Base-by-base conservation (phyloP, 2,888 invertebrate genomes). In the Sphinx pinastri region DNA sequence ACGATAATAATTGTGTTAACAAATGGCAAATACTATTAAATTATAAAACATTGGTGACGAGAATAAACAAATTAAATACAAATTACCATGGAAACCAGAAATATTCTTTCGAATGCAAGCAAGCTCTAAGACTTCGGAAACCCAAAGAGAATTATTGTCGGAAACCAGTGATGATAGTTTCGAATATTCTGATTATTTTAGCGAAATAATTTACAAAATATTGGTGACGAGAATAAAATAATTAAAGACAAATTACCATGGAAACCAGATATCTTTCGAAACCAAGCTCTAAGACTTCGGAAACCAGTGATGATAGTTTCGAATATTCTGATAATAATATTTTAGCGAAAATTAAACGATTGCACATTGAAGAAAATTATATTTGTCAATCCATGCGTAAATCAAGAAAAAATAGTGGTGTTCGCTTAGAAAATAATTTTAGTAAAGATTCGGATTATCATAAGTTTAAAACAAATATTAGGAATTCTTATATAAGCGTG, bases 361-460 rank as follows among this genome's bases (percentile, higher is more conserved):
- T 93, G 54, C 90, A 89, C 85, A 90, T 93, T 74, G 91, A 93
- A 78, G 92, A 93, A 85, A 83, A 79, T 74, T 72, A 92, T 68
- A 76, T 91, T 25, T 57, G 80, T 45, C 85, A 88, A 71, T 79
- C 77, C 55, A 31, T 78, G 54, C 76, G 63, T 63, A 71, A 49
- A n/a, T 67, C 70, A 69, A 14, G 31, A 38, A 59, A 31, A 0
- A 14, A n/a, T 19, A 13, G 3, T 66, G 38, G 5, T 13, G 8
- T n/a, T 25, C 16, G 25, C 14, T 31, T 45, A 45, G 73, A 77
- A 16, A 73, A 68, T 49, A 68, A 63, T 47, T 66, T 67, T 31
- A 70, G 59, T 49, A 67, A 74, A 52, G 71, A 73, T 68, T 59
- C 72, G 8, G 81, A 84, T 5, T 81, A 81, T 52, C 84, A 83